These are phyloP conservation scores for Physeter macrocephalus DNA, from an alignment of 2,113 vertebrate genomes.

Conservation along the genomic window DNA sequence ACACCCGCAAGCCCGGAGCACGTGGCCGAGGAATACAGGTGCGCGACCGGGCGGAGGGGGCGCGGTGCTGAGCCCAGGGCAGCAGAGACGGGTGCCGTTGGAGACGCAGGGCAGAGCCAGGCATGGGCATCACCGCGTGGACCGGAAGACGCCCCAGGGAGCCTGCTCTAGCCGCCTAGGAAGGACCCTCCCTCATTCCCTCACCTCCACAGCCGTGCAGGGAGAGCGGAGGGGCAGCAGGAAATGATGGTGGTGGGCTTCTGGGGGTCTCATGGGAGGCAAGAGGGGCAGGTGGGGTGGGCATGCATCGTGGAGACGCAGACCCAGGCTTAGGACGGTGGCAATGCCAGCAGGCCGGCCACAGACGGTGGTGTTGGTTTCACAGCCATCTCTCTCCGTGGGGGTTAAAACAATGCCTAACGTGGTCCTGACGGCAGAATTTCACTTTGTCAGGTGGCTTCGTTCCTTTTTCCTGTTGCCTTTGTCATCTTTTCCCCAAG, in stretches of 20 bases:
- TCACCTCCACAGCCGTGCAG: rapidly evolving
- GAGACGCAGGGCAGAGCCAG: background rate
- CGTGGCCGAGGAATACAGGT: background rate
- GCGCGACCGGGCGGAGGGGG: rapidly evolving
- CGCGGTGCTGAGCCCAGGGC: rapidly evolving
- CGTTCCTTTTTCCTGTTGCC: rapidly evolving
- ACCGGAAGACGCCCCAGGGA: rapidly evolving
- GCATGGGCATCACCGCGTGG: rapidly evolving
- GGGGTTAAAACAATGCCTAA: rapidly evolving
- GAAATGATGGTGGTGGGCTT: background rate
- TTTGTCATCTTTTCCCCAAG: background rate
- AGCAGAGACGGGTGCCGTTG: rapidly evolving
- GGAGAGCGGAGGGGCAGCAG: rapidly evolving
- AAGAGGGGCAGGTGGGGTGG: background rate
- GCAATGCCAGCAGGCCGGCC: background rate
- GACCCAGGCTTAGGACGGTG: background rate
- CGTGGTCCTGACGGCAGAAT: rapidly evolving
- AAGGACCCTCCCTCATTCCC: background rate
- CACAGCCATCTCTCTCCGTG: rapidly evolving
- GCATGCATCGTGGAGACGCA: background rate
- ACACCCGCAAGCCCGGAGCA: background rate
- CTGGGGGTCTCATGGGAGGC: background rate
- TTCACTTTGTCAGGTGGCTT: background rate
- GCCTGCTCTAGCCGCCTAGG: background rate
- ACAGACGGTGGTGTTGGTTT: rapidly evolving